Conservation (phyloP, 2,888 invertebrate genomes). For the Sisyra nigra region DNA sequence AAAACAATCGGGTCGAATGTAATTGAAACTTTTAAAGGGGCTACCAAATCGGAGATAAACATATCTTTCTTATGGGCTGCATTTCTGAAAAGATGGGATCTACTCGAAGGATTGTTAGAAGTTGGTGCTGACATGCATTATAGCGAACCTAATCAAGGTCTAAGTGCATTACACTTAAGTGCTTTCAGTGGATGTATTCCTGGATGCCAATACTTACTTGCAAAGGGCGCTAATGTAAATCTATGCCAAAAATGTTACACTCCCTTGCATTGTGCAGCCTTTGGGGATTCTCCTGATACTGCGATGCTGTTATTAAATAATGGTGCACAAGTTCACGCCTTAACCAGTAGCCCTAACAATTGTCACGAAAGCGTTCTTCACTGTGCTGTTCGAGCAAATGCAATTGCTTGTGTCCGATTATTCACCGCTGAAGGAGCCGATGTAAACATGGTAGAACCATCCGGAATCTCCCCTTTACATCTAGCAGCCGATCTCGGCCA, state of each 20-base stretch:
- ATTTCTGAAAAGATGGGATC: constrained; percentile 50
- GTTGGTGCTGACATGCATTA: constrained; percentile 56
- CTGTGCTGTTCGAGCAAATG: constrained; percentile 71
- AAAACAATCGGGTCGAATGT: constrained; percentile 41
- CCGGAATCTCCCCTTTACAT: constrained; percentile 66
- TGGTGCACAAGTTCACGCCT: constrained; percentile 47
- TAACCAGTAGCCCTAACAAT: constrained; percentile 40
- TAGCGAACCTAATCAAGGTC: constrained; percentile 51
- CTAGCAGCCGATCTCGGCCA: constrained; percentile 67
- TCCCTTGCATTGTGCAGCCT: constrained; percentile 79
- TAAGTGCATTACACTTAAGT: constrained; percentile 59
- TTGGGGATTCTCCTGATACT: constrained; percentile 70
- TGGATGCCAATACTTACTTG: constrained; percentile 50
- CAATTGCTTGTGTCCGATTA: constrained; percentile 60
- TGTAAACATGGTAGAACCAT: constrained; percentile 56
- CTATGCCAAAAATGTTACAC: constrained; percentile 55
- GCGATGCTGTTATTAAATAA: constrained; percentile 59
- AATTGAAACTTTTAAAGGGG: constrained; percentile 32
- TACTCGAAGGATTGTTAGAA: constrained; percentile 43
- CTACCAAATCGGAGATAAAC: constrained; percentile 51
- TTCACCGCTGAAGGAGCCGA: constrained; percentile 61
- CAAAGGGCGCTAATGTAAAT: constrained; percentile 51
- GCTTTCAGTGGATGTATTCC: constrained; percentile 64
- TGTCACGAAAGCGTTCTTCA: constrained; percentile 67
- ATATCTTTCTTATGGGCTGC: constrained; percentile 58